Percentiles rank a stretch among this genome's conserved stretches.
Conservation (phyloP, 2,888 invertebrate genomes). For the Dendrolimus pini region DNA sequence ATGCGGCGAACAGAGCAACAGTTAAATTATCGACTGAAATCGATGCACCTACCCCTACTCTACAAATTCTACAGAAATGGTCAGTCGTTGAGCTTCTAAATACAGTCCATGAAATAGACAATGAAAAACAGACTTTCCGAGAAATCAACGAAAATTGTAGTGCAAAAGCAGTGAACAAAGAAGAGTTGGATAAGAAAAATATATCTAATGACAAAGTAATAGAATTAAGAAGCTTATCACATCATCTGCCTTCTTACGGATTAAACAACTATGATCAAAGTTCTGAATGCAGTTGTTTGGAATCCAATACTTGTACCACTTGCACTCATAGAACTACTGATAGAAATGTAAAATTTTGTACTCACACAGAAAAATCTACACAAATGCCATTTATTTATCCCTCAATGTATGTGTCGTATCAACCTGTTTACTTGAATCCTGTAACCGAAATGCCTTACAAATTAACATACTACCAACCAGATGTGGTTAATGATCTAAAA, state of each 20-base stretch:
- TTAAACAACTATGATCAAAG: slow-evolving; percentile 4
- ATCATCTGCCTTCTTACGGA: not conserved
- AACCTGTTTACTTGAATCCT: slow-evolving; percentile 26
- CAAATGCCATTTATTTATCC: slow-evolving; percentile 20
- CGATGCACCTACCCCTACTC: slow-evolving; percentile 33
- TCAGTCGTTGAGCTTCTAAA: slow-evolving; percentile 28
- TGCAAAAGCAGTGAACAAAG: not conserved
- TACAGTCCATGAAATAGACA: slow-evolving; percentile 10
- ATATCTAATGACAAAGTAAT: slow-evolving; percentile 33
- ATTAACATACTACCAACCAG: slow-evolving; percentile 27
- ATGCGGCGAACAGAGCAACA: slow-evolving; percentile 21
- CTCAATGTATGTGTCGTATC: slow-evolving; percentile 28
- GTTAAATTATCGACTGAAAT: slow-evolving; percentile 23
- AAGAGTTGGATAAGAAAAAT: slow-evolving; percentile 8
- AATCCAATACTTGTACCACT: slow-evolving; percentile 15
- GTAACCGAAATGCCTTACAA: slow-evolving; percentile 7
- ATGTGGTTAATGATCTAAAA: slow-evolving; percentile 23
- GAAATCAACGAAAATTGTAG: slow-evolving; percentile 6
- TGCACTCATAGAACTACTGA: slow-evolving; percentile 24
- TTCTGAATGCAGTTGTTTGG: slow-evolving; percentile 21
- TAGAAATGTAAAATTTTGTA: slow-evolving; percentile 13
- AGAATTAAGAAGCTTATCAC: slow-evolving; percentile 43
- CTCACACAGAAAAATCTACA: slow-evolving; percentile 11
- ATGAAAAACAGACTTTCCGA: slow-evolving; percentile 6
- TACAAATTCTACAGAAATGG: slow-evolving; percentile 49